These are phyloP conservation scores for Myotis pilosus DNA, from an alignment of 2,797 vertebrate genomes.

Conservation along the genomic window DNA sequence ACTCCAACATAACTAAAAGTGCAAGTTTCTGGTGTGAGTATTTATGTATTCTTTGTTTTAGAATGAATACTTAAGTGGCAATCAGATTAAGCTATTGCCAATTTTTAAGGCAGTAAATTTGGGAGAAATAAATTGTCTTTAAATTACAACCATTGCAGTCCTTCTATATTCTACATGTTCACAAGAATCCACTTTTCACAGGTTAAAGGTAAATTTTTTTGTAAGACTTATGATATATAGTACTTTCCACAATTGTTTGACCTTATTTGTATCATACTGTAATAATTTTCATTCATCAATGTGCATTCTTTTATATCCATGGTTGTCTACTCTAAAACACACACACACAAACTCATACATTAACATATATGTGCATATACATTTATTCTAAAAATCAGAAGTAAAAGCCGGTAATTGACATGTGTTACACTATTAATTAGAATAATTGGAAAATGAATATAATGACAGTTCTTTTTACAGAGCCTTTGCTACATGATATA, in stretches of 20 bases:
- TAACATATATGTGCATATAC: not conserved
- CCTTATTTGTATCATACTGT: not conserved
- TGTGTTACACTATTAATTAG: not conserved
- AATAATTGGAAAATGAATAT: not conserved
- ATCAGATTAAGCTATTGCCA: not conserved
- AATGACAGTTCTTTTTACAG: not conserved
- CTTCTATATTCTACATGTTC: not conserved
- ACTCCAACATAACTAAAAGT: not conserved
- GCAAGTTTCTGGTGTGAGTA: not conserved
- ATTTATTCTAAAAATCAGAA: not conserved
- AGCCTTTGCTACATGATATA: accelerated
- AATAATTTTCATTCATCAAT: not conserved
- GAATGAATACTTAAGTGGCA: not conserved
- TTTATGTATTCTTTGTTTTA: not conserved
- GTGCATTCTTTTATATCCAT: not conserved
- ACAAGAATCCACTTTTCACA: not conserved
- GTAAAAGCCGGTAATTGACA: not conserved
- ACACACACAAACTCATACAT: not conserved
- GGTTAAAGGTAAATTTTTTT: not conserved
- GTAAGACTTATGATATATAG: no score
- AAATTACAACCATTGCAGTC: not conserved
- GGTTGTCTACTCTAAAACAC: not conserved
- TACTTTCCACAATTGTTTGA: not conserved
- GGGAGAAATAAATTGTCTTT: not conserved
- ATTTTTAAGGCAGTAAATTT: not conserved